These are phyloP conservation scores for Pseudomyrmex cubaensis DNA, from an alignment of 1,140 invertebrate genomes.

Conservation along the genomic window DNA sequence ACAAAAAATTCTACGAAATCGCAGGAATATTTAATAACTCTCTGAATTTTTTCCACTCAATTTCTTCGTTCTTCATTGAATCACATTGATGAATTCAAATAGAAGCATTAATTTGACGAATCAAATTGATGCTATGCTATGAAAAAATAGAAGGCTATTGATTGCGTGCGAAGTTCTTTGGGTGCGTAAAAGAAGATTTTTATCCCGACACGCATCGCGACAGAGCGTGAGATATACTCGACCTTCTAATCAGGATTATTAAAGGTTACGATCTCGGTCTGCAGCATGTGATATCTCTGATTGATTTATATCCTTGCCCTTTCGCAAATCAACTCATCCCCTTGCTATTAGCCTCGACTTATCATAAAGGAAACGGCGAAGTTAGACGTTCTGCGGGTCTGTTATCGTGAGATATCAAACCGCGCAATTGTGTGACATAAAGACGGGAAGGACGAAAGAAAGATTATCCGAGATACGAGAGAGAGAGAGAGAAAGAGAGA, in stretches of 20 bases:
- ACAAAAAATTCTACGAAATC: too few relatives aligned
- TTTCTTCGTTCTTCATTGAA: too few relatives aligned
- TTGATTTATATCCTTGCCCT: constrained; percentile 26
- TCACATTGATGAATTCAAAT: too few relatives aligned
- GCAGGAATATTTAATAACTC: too few relatives aligned
- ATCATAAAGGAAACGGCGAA: constrained; percentile 26
- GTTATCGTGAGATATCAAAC: constrained; percentile 36
- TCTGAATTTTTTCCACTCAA: too few relatives aligned
- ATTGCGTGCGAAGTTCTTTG: neutral
- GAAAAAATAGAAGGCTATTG: neutral
- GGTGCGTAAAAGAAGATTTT: neutral
- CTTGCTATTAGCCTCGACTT: constrained; percentile 9
- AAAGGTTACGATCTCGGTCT: constrained; percentile 30
- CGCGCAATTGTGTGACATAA: constrained; percentile 12
- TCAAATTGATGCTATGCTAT: neutral
- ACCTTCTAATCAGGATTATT: constrained; percentile 67
- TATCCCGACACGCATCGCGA: neutral
- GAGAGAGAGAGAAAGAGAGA: too few relatives aligned
- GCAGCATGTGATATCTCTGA: neutral
- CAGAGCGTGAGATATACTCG: neutral
- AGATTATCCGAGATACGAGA: constrained; percentile 19
- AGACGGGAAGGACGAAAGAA: constrained; percentile 1
- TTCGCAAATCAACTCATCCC: constrained; percentile 1
- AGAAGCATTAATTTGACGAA: neutral
- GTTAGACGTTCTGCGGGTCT: neutral